These are phyloP conservation scores for Mactra quadrangularis DNA, from an alignment of 1,140 invertebrate genomes.

Conservation along the genomic window DNA sequence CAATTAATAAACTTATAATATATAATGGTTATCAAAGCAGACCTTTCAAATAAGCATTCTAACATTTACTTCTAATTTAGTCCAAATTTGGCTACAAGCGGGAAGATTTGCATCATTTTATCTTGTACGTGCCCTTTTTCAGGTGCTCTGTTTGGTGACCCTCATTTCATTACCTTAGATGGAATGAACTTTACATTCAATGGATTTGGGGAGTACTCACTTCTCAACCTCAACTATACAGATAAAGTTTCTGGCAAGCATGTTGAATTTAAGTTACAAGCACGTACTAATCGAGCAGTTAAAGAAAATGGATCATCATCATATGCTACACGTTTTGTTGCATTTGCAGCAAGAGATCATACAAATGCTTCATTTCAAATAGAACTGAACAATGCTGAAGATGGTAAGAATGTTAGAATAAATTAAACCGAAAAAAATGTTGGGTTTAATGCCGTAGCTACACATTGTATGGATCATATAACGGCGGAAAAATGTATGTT, in stretches of 20 bases:
- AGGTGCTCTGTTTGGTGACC: conserved; percentile 34
- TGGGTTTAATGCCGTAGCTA: too few relatives aligned
- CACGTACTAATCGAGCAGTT: conserved; percentile 3
- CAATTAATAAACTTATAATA: too few relatives aligned
- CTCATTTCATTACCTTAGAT: conserved; percentile 37
- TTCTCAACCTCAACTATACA: background rate
- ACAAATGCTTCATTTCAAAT: conserved; percentile 8
- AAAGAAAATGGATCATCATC: conserved; percentile 24
- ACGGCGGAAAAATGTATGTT: too few relatives aligned
- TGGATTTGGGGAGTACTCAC: conserved; percentile 41
- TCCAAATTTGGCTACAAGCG: too few relatives aligned
- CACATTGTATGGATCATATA: too few relatives aligned
- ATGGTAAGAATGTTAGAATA: conserved; percentile 2
- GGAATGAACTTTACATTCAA: conserved; percentile 26
- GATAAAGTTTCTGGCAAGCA: background rate
- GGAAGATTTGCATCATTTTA: too few relatives aligned
- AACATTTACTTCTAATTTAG: too few relatives aligned
- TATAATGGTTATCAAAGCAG: too few relatives aligned
- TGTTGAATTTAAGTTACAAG: background rate
- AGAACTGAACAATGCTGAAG: conserved; percentile 15
- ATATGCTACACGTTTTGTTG: conserved; percentile 14
- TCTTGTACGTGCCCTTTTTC: too few relatives aligned
- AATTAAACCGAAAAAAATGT: too few relatives aligned
- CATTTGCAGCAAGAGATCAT: conserved; percentile 43
- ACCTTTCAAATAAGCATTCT: too few relatives aligned